These are phyloP conservation scores for Hyposoter dolosus DNA, from an alignment of 2,888 invertebrate genomes.

Conservation along the genomic window DNA sequence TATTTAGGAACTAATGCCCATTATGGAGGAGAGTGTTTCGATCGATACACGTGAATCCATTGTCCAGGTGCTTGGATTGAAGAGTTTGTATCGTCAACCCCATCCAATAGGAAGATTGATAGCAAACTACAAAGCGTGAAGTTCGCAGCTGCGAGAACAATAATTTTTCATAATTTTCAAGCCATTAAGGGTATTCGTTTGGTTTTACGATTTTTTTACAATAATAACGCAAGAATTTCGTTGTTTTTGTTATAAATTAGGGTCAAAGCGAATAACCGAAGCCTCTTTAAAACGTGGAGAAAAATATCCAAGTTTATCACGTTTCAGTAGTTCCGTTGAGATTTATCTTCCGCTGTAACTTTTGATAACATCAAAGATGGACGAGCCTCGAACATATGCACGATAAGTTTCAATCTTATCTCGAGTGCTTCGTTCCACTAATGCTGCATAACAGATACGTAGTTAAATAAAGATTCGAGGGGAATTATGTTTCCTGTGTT, in stretches of 20 bases:
- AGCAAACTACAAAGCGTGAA: not conserved
- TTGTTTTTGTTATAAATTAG: not conserved
- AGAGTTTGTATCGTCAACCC: not conserved
- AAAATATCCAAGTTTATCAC: not conserved
- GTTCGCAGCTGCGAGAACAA: slow-evolving; percentile 5
- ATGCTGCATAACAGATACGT: slow-evolving; percentile 54
- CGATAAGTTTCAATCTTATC: slow-evolving; percentile 67
- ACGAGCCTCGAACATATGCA: slow-evolving; percentile 36
- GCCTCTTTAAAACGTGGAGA: not conserved
- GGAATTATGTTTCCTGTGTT: not conserved
- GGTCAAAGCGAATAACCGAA: not conserved
- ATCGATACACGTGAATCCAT: slow-evolving; percentile 52
- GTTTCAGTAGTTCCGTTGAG: slow-evolving; percentile 28
- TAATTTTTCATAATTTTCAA: not conserved
- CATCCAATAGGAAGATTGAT: not conserved
- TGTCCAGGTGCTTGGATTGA: slow-evolving; percentile 31
- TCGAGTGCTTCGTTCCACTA: slow-evolving; percentile 40
- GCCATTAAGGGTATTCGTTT: not conserved
- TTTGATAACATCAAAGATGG: slow-evolving; percentile 39
- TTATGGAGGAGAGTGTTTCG: slow-evolving; percentile 7
- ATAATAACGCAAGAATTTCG: not conserved
- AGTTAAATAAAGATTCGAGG: slow-evolving; percentile 25
- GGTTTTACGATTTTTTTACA: not conserved
- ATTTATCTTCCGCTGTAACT: slow-evolving; percentile 37
- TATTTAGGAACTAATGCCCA: slow-evolving; percentile 13